These are phyloP conservation scores for Smutsia gigantea DNA, from an alignment of 2,797 vertebrate species.

Conservation along the genomic window DNA sequence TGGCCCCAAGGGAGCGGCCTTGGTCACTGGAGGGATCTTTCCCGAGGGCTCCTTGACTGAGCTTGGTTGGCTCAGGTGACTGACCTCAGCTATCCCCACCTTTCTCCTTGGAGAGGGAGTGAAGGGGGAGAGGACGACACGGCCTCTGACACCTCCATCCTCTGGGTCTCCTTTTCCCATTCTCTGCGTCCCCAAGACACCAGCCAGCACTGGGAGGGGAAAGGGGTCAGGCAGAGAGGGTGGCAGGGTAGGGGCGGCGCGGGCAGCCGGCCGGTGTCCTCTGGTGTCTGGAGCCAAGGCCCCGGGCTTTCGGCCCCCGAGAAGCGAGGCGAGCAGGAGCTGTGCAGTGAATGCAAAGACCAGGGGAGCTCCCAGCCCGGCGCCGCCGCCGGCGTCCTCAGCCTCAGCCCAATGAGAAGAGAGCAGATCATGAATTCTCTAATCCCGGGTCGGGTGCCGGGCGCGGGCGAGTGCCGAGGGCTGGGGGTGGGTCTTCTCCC, in stretches of 20 bases:
- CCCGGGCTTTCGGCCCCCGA: slow-evolving; percentile 61
- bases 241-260: slow-evolving; percentile 63
- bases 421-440: slow-evolving; percentile 84
- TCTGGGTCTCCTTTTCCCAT: not conserved
- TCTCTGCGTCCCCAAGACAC: not conserved
- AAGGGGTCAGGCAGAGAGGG: not conserved
- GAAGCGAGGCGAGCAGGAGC: slow-evolving; percentile 60
- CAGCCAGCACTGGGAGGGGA: not conserved
- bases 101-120: not conserved
- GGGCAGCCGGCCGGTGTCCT: slow-evolving; percentile 65
- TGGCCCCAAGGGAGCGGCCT: not conserved
- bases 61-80: slow-evolving; percentile 4
- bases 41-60: not conserved
- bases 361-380: slow-evolving; percentile 65
- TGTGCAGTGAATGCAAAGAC: slow-evolving; percentile 79
- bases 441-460: slow-evolving; percentile 84
- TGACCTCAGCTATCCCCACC: not conserved
- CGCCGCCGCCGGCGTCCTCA: slow-evolving; percentile 73
- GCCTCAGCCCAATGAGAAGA: slow-evolving; percentile 80
- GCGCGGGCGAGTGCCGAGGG: slow-evolving; percentile 78
- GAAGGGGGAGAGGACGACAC: not conserved
- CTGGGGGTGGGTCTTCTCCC: slow-evolving; percentile 74
- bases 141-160: not conserved
- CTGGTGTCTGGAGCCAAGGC: slow-evolving; percentile 71
- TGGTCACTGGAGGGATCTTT: not conserved